These are phyloP conservation scores for Diachasma alloeum DNA, from an alignment of 1,140 invertebrate genomes.

Conservation along the genomic window DNA sequence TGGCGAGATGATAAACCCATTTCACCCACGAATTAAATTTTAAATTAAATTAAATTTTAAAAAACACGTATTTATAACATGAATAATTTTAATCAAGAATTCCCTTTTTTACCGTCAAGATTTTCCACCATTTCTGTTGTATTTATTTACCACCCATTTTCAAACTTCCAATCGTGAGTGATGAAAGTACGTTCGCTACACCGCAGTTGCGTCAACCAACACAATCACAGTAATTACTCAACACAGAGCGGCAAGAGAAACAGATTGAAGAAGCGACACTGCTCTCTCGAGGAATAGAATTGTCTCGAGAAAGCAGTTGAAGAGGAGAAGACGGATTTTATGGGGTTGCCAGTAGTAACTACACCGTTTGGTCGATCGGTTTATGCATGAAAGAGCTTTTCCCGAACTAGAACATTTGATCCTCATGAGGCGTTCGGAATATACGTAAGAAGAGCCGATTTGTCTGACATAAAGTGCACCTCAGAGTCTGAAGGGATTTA, in stretches of 20 bases:
- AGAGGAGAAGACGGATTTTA: neutral
- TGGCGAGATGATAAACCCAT: too few species aligned
- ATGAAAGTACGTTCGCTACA: neutral
- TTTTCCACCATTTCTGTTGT: too few species aligned
- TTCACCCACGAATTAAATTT: too few species aligned
- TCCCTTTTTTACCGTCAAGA: too few species aligned
- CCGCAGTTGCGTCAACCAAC: neutral
- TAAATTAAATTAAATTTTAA: too few species aligned
- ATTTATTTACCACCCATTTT: too few species aligned
- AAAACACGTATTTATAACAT: too few species aligned
- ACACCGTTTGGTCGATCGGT: constrained; percentile 15
- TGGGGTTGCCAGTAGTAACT: constrained; percentile 15
- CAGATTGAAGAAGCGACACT: neutral
- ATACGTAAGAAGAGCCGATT: neutral
- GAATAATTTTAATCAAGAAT: too few species aligned
- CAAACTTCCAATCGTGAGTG: neutral
- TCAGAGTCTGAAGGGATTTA: neutral
- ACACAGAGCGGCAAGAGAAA: neutral
- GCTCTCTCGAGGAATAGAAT: neutral
- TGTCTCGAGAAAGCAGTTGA: neutral
- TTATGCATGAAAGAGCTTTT: constrained; percentile 6
- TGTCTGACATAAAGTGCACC: neutral
- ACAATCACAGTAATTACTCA: neutral
- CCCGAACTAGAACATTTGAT: neutral
- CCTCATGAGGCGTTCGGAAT: neutral